phyloP scores from a whole-genome alignment of 2,888 invertebrate species.

The Cheilosia urbana region DNA sequence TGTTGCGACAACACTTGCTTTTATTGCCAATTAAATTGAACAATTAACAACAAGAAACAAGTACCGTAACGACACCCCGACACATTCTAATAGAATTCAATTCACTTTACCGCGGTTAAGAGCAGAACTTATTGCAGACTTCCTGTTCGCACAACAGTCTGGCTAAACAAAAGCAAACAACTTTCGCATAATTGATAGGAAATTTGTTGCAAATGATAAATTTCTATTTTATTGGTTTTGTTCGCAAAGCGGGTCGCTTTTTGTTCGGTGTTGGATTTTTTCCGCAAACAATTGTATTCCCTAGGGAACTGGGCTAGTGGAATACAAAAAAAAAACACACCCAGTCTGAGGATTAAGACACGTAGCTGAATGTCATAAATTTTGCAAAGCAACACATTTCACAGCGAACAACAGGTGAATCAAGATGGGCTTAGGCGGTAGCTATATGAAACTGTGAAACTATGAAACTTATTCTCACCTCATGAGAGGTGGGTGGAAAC shows the following conservation, averaged over 20 bases:
- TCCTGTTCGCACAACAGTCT: conserved; percentile 18
- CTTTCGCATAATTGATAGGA: conserved; percentile 21
- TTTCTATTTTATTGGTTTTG: conserved; percentile 30
- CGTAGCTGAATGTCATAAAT: conserved; percentile 70
- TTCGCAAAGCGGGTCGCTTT: neutral
- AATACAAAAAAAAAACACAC: conserved; percentile 46
- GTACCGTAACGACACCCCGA: neutral
- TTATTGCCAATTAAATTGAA: conserved; percentile 22
- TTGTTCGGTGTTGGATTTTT: neutral
- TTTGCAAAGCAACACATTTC: conserved; percentile 47
- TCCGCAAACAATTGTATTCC: conserved; percentile 38
- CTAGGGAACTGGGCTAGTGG: conserved; percentile 63
- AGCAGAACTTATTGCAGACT: conserved; percentile 4
- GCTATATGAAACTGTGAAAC: conserved; percentile 36
- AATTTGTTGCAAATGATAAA: conserved; percentile 37
- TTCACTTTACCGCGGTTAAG: conserved; percentile 3
- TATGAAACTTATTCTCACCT: conserved; percentile 61
- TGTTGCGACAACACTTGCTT: conserved; percentile 2
- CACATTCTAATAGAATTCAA: conserved; percentile 19
- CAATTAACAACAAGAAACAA: neutral
- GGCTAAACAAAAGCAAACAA: conserved; percentile 3
- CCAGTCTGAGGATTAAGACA: conserved; percentile 53
- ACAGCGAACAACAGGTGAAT: conserved; percentile 18
- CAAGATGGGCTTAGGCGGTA: conserved; percentile 29
- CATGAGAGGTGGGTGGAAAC: conserved; percentile 29